These are phyloP conservation scores for Brassicogethes aeneus DNA, from an alignment of 2,888 invertebrate species.

Conservation along the genomic window DNA sequence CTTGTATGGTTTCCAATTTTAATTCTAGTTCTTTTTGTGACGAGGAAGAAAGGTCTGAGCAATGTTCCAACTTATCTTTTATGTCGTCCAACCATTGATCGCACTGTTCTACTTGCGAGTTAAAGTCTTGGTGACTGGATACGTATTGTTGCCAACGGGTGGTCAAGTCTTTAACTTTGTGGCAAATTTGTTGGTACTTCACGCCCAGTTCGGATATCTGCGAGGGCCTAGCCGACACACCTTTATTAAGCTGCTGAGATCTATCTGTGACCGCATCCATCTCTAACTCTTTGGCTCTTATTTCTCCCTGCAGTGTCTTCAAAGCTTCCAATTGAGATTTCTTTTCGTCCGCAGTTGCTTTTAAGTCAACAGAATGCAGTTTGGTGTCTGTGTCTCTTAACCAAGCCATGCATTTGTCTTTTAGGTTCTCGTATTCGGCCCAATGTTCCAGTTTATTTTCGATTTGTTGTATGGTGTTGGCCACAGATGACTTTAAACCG, in stretches of 20 bases:
- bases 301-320: conserved; percentile 74
- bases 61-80: conserved; percentile 75
- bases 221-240: conserved; percentile 63
- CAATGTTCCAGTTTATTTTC: conserved; percentile 82
- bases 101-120: conserved; percentile 70
- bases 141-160: conserved; percentile 90
- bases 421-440: conserved; percentile 82
- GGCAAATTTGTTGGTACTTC: conserved; percentile 84
- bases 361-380: conserved; percentile 80
- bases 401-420: conserved; percentile 80
- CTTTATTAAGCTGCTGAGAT: conserved; percentile 74
- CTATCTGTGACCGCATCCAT: conserved; percentile 88
- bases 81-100: conserved; percentile 76
- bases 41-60: conserved; percentile 71
- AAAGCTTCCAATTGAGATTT: conserved; percentile 74
- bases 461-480: conserved; percentile 67
- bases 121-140: conserved; percentile 77
- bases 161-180: conserved; percentile 84
- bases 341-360: conserved; percentile 74
- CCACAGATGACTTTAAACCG: conserved; percentile 64
- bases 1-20: conserved; percentile 77
- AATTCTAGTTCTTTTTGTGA: conserved; percentile 80
- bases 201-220: conserved; percentile 85
- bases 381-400: conserved; percentile 80
- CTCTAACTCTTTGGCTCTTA: conserved; percentile 83